Conservation (phyloP, 2,888 invertebrate species). For the Seira ritae region DNA sequence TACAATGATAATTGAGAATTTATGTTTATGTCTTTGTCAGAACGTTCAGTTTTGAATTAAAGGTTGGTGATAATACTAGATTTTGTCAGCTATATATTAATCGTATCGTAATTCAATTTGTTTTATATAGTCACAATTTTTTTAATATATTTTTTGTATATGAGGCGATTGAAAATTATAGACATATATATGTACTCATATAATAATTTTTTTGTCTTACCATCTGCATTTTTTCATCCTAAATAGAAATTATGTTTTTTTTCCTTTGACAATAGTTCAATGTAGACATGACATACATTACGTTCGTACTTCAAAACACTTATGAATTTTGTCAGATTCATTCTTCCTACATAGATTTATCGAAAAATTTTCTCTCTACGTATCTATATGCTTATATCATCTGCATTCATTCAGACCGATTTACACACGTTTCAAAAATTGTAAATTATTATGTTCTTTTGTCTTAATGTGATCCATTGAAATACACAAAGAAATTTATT, state of each 20-base stretch:
- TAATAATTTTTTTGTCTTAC: conserved; percentile 18
- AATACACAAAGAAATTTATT: conserved; percentile 21
- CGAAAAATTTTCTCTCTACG: not conserved
- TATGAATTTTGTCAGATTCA: not conserved
- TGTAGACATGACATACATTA: not conserved
- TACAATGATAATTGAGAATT: conserved; percentile 60
- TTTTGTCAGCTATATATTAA: conserved; percentile 42
- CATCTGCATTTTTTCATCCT: conserved; percentile 20
- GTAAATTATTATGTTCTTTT: not conserved
- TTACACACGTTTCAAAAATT: not conserved
- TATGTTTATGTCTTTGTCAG: conserved; percentile 67
- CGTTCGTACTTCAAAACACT: not conserved
- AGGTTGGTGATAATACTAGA: conserved; percentile 55
- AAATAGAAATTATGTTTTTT: conserved; percentile 15
- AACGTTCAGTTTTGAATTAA: conserved; percentile 52
- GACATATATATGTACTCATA: not conserved
- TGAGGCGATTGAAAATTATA: conserved; percentile 26
- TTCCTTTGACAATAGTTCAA: conserved; percentile 24
- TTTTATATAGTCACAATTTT: conserved; percentile 31
- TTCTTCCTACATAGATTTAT: not conserved
- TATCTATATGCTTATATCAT: not conserved
- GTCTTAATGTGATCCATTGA: too few species aligned
- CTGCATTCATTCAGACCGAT: not conserved
- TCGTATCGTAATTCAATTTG: conserved; percentile 25
- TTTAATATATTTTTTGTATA: conserved; percentile 24